Conservation (phyloP, 2,797 vertebrate genomes). For the Pangasius djambal region DNA sequence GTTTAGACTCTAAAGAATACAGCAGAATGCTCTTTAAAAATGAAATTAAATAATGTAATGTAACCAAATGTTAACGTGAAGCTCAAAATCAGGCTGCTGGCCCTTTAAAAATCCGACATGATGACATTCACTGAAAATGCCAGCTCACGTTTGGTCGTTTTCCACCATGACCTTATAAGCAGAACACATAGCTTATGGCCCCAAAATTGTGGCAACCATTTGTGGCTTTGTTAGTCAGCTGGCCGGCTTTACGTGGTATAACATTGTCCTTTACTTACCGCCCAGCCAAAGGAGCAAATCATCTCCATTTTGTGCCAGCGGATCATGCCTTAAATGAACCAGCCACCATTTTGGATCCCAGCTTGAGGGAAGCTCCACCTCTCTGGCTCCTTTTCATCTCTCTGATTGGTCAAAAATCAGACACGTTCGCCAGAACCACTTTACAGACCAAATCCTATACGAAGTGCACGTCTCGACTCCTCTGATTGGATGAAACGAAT, state of each 20-base stretch:
- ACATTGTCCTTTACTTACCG: constrained; percentile 46
- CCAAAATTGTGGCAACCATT: constrained; percentile 18
- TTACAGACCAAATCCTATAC: constrained; percentile 9
- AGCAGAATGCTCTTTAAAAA: not conserved
- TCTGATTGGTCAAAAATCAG: constrained; percentile 21
- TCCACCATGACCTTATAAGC: constrained; percentile 52
- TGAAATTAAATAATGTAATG: not conserved
- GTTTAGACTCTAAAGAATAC: too few relatives aligned
- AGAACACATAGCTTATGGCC: constrained; percentile 39
- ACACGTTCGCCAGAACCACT: not conserved
- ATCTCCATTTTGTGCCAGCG: constrained; percentile 39
- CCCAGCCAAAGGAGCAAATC: constrained; percentile 31
- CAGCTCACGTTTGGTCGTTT: constrained; percentile 47
- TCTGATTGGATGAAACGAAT: constrained; percentile 22
- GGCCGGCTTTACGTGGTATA: constrained; percentile 30
- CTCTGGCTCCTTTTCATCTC: not conserved
- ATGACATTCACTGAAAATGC: constrained; percentile 39
- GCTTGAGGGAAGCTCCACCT: constrained; percentile 1
- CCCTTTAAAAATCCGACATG: constrained; percentile 3
- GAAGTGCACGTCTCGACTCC: not conserved
- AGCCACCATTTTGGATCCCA: constrained; percentile 24
- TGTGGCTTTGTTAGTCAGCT: constrained; percentile 45
- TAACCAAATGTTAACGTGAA: not conserved
- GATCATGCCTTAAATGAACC: constrained; percentile 24
- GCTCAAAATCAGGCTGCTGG: constrained; percentile 1